Evolutionary conservation across 2,797 vertebrate species (phyloP).

Genomic region (Melopsittacus undulatus): DNA sequence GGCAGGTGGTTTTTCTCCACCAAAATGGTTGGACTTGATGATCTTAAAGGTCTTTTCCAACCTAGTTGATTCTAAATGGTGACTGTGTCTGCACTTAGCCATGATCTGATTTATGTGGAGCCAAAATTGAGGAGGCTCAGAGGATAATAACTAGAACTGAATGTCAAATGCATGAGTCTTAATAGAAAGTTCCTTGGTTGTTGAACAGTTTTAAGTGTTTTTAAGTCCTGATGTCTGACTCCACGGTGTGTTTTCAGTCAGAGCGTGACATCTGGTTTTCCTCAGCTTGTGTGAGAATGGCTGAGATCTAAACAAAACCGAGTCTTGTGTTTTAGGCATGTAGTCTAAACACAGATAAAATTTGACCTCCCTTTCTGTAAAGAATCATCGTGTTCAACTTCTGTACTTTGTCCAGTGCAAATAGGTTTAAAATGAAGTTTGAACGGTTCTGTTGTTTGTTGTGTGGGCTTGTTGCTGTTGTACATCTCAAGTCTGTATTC

Average conservation of each 20-base stretch:
- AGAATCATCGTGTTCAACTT: neutral
- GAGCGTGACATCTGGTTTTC: constrained; percentile 24
- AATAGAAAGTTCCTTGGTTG: neutral
- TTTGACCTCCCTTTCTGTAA: neutral
- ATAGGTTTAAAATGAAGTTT: neutral
- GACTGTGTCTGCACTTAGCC: neutral
- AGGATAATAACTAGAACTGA: neutral
- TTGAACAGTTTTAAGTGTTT: constrained; percentile 1
- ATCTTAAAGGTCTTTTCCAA: neutral
- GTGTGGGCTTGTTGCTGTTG: rapidly evolving
- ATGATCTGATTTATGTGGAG: neutral
- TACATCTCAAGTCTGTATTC: neutral
- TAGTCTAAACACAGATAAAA: constrained; percentile 43
- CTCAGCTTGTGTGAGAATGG: neutral
- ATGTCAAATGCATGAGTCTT: neutral
- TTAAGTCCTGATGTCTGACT: neutral
- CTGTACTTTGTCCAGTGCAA: neutral
- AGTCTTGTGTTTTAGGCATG: neutral
- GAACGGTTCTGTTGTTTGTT: neutral
- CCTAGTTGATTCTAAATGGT: neutral
- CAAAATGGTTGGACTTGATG: neutral
- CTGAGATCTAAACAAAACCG: constrained; percentile 34
- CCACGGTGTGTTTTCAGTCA: neutral
- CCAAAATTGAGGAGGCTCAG: neutral
- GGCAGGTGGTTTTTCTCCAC: constrained; percentile 16